These are phyloP conservation scores for Tachina lurida DNA, from an alignment of 2,888 invertebrate genomes.

Conservation along the genomic window DNA sequence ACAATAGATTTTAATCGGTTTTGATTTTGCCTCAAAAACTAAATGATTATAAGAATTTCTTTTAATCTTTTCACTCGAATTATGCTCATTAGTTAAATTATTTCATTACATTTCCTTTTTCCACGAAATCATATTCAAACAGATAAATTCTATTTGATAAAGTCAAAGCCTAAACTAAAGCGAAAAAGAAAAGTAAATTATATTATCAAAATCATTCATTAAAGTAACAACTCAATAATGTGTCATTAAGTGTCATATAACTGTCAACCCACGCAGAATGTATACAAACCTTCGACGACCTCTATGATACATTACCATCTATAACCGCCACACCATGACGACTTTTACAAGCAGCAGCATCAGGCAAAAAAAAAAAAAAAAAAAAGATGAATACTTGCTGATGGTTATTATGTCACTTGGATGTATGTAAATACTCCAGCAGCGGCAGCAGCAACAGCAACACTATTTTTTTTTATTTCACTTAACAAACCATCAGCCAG, in stretches of 20 bases:
- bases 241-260: constrained; percentile 72
- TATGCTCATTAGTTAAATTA: constrained; percentile 1
- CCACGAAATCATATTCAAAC: background rate
- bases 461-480: constrained; percentile 55
- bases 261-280: constrained; percentile 70
- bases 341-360: constrained; percentile 51
- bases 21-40: no score
- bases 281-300: constrained; percentile 61
- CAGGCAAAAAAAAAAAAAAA: constrained; percentile 25
- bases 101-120: constrained; percentile 30
- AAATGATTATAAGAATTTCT: background rate
- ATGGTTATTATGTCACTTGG: constrained; percentile 68
- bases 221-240: constrained; percentile 72
- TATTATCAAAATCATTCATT: constrained; percentile 69
- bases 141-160: constrained; percentile 51
- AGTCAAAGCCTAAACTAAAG: constrained; percentile 24
- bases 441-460: constrained; percentile 41
- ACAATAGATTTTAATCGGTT: no score
- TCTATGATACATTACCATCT: constrained; percentile 61
- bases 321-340: constrained; percentile 48
- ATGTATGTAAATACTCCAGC: constrained; percentile 36
- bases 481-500: constrained; percentile 67
- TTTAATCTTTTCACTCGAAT: background rate
- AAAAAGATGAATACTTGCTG: constrained; percentile 58
- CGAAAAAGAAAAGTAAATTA: constrained; percentile 49